A percentile compares a stretch with the other conserved stretches of the same genome.
Conservation (phyloP, 1,140 invertebrate genomes). For the Aplysia californica region DNA sequence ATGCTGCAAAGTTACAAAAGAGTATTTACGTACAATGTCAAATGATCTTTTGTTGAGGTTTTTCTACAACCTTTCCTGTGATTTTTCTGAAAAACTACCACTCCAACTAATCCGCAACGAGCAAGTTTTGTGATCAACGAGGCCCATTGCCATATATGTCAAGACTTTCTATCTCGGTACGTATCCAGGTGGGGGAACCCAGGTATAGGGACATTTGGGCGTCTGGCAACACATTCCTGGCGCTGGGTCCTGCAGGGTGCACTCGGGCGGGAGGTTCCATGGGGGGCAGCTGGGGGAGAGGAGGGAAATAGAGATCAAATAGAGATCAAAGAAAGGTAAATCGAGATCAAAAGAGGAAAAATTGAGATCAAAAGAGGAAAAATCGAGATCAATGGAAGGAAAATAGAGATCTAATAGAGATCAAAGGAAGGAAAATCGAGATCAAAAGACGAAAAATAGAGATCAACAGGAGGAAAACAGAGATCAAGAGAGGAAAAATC, state of each 20-base stretch:
- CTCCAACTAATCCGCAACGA: too few relatives aligned
- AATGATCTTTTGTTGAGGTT: too few relatives aligned
- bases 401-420: not conserved
- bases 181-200: conserved; percentile 10
- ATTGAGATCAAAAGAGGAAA: not conserved
- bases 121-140: too few relatives aligned
- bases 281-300: conserved; percentile 18
- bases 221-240: conserved; percentile 32
- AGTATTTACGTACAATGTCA: too few relatives aligned
- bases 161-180: conserved; percentile 5
- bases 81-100: too few relatives aligned
- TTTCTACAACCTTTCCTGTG: too few relatives aligned
- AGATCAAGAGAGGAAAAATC: too few relatives aligned
- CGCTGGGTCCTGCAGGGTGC: conserved; percentile 22
- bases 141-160: too few relatives aligned
- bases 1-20: too few relatives aligned
- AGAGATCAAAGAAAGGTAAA: not conserved
- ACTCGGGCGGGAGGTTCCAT: conserved; percentile 27
- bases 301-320: not conserved
- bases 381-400: not conserved
- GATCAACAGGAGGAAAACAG: not conserved
- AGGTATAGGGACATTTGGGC: conserved; percentile 25
- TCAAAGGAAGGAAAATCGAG: not conserved
- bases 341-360: not conserved
- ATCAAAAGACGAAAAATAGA: not conserved